These are phyloP conservation scores for Drosophila ogumai DNA, from an alignment of 1,140 invertebrate genomes.

Conservation along the genomic window DNA sequence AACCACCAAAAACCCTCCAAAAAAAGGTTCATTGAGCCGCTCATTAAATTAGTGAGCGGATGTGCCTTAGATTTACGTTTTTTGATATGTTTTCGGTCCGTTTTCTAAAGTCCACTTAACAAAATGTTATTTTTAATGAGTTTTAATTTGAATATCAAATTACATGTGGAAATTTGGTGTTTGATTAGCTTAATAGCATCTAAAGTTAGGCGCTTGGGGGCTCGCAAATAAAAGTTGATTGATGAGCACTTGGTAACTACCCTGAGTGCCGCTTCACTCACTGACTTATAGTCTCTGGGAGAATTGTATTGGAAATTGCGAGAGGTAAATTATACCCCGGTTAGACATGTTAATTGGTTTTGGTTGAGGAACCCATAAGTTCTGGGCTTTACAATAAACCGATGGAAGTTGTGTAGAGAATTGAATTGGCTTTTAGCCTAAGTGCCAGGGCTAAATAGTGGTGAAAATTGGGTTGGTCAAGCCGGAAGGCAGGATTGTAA, in stretches of 20 bases:
- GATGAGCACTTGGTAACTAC: slow-evolving; percentile 38
- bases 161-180: slow-evolving; percentile 15
- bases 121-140: slow-evolving; percentile 42
- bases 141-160: slow-evolving; percentile 59
- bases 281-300: slow-evolving; percentile 6
- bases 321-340: slow-evolving; percentile 14
- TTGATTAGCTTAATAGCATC: slow-evolving; percentile 24
- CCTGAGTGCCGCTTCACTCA: slow-evolving; percentile 1
- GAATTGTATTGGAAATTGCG: background rate
- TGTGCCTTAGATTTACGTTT: slow-evolving; percentile 52
- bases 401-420: slow-evolving; percentile 9
- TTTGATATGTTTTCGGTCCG: slow-evolving; percentile 16
- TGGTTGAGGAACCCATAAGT: slow-evolving; percentile 3
- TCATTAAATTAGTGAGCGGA: slow-evolving; percentile 74
- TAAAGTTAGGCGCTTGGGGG: background rate
- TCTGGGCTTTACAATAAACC: slow-evolving; percentile 12
- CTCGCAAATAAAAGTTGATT: slow-evolving; percentile 29
- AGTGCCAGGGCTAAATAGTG: slow-evolving; percentile 18
- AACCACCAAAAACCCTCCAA: background rate
- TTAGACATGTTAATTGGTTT: slow-evolving; percentile 45
- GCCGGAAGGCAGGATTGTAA: slow-evolving; percentile 31
- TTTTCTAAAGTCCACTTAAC: slow-evolving; percentile 4
- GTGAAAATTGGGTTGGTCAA: slow-evolving; percentile 18
- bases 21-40: slow-evolving; percentile 59
- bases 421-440: slow-evolving; percentile 32